Evolutionary conservation across 2,113 vertebrate species (phyloP).

Genomic region (Cephalopterus ornatus): DNA sequence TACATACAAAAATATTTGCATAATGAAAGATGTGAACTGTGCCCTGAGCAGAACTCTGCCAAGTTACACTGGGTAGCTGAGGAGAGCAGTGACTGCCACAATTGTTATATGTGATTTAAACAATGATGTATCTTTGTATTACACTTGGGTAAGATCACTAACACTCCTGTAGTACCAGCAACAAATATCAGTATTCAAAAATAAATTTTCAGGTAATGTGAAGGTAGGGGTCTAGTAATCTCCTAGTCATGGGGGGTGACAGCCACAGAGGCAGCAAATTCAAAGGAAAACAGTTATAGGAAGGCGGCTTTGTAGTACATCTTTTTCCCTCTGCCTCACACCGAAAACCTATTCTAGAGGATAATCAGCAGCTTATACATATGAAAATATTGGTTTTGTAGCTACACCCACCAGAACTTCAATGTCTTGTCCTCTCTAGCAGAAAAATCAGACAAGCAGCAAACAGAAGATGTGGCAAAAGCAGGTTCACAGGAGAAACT

Average conservation of each 20-base stretch:
- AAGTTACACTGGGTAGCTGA: background rate
- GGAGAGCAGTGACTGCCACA: background rate
- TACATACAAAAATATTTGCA: background rate
- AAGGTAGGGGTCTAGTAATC: background rate
- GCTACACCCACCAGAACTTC: background rate
- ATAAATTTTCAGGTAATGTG: background rate
- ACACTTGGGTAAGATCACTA: background rate
- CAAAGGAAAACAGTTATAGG: background rate
- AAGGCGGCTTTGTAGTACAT: rapidly evolving
- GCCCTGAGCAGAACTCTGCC: background rate
- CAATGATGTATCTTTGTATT: background rate
- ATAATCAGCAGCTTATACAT: background rate
- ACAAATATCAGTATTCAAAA: background rate
- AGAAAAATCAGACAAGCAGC: background rate
- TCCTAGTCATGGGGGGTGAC: rapidly evolving
- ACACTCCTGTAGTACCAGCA: background rate
- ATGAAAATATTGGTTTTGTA: background rate
- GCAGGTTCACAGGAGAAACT: background rate
- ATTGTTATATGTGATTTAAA: rapidly evolving
- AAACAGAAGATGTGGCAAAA: background rate
- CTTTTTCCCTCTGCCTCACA: background rate
- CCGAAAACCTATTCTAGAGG: background rate
- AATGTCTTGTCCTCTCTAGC: background rate
- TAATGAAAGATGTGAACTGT: background rate
- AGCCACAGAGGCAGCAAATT: background rate